Evolutionary conservation across 2,113 vertebrate genomes (phyloP).

Genomic region (Chitala chitala): DNA sequence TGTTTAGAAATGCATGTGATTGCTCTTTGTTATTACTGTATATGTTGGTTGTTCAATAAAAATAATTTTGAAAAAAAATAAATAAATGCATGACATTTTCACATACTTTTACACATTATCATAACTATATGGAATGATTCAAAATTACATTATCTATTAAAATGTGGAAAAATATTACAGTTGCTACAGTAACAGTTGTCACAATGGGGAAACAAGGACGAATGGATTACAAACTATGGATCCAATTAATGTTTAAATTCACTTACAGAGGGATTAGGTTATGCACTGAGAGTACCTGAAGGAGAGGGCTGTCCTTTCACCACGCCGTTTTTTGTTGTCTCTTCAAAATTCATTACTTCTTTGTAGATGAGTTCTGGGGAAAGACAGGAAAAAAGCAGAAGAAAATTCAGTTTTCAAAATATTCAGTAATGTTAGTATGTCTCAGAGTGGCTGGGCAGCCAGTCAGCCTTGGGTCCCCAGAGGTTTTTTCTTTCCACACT

Average conservation of each 20-base stretch:
- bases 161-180: too few relatives aligned
- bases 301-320: slow-evolving; percentile 99
- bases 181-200: background rate
- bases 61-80: too few relatives aligned
- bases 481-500: too few relatives aligned
- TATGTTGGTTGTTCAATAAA: too few relatives aligned
- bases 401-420: background rate
- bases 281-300: slow-evolving; percentile 98
- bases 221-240: slow-evolving; percentile 58
- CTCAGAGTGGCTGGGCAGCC: too few relatives aligned
- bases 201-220: slow-evolving; percentile 49
- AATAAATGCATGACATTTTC: background rate
- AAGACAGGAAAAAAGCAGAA: slow-evolving; percentile 6
- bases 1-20: background rate
- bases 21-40: too few relatives aligned
- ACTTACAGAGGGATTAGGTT: slow-evolving; percentile 75
- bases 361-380: slow-evolving; percentile 95
- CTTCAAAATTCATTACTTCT: slow-evolving; percentile 99
- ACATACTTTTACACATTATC: background rate
- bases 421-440: too few relatives aligned
- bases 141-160: too few relatives aligned
- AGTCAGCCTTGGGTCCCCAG: too few relatives aligned
- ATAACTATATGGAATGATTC: too few relatives aligned
- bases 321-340: slow-evolving; percentile 97
- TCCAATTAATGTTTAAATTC: slow-evolving; percentile 62